Conservation (phyloP, 2,888 invertebrate genomes). For the Oscheius sp. region DNA sequence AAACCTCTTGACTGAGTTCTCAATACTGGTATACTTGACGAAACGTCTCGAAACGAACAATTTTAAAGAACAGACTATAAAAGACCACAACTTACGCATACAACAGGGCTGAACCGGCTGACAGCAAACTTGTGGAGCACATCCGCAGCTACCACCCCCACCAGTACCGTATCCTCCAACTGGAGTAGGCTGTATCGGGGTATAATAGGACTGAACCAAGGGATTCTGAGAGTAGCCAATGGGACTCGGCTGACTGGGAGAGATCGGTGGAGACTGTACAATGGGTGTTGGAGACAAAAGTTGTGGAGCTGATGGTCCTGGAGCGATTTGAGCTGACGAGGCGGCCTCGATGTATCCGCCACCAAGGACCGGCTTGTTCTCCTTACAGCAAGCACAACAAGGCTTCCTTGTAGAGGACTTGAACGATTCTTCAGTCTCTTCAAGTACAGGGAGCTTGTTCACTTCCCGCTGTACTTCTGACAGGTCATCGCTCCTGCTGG, state of each 20-base stretch:
- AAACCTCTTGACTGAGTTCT: too few relatives aligned
- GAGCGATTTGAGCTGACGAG: not conserved
- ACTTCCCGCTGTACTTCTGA: constrained; percentile 10
- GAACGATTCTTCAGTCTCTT: not conserved
- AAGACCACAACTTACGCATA: constrained; percentile 10
- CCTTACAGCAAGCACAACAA: constrained; percentile 25
- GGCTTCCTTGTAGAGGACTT: constrained; percentile 1
- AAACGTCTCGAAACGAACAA: not conserved
- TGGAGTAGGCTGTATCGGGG: not conserved
- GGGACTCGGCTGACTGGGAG: not conserved
- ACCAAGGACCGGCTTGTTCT: constrained; percentile 12
- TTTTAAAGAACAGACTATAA: not conserved
- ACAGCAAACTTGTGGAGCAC: constrained; percentile 27
- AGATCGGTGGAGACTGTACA: not conserved
- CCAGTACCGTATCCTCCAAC: not conserved
- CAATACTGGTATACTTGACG: too few relatives aligned
- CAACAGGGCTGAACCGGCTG: constrained; percentile 20
- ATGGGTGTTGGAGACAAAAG: constrained; percentile 5
- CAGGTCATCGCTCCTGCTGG: not conserved
- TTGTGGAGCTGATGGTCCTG: not conserved
- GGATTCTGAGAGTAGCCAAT: constrained; percentile 6
- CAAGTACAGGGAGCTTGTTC: constrained; percentile 5
- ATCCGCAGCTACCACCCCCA: constrained; percentile 3
- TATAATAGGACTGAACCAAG: constrained; percentile 16
- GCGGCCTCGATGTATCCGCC: constrained; percentile 21